A percentile compares a stretch with the other conserved stretches of the same genome.
Evolutionary conservation across 2,888 invertebrate genomes (phyloP).

Genomic region (Dromius quadrimaculatus): DNA sequence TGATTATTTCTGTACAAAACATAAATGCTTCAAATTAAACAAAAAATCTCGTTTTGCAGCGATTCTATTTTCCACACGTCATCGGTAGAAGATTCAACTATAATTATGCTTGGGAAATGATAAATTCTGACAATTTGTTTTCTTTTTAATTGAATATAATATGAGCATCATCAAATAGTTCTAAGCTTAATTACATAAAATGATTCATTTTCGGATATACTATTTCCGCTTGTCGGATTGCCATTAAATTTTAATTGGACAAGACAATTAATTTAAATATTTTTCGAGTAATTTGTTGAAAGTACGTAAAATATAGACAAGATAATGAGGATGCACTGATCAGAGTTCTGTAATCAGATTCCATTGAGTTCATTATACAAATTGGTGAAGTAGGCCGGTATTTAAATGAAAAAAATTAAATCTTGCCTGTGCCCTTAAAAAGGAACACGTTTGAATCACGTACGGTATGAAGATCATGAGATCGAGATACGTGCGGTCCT

Average conservation of each 20-base stretch:
- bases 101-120: no score
- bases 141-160: no score
- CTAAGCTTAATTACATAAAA: neutral
- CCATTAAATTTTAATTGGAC: conserved; percentile 7
- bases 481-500: neutral
- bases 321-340: neutral
- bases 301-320: no score
- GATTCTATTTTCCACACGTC: no score
- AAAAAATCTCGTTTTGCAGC: no score
- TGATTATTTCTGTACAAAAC: no score
- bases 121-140: no score
- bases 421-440: neutral
- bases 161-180: no score
- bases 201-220: conserved; percentile 13
- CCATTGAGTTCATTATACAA: conserved; percentile 1
- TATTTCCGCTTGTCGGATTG: conserved; percentile 2
- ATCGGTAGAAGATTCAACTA: no score
- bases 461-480: neutral
- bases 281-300: neutral
- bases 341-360: neutral
- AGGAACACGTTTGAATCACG: neutral
- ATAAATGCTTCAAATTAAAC: no score
- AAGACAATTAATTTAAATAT: conserved; percentile 2
- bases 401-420: neutral
- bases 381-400: neutral